Base-by-base conservation (phyloP, 1,140 invertebrate species). In the Tetranychus cinnabarinus region DNA sequence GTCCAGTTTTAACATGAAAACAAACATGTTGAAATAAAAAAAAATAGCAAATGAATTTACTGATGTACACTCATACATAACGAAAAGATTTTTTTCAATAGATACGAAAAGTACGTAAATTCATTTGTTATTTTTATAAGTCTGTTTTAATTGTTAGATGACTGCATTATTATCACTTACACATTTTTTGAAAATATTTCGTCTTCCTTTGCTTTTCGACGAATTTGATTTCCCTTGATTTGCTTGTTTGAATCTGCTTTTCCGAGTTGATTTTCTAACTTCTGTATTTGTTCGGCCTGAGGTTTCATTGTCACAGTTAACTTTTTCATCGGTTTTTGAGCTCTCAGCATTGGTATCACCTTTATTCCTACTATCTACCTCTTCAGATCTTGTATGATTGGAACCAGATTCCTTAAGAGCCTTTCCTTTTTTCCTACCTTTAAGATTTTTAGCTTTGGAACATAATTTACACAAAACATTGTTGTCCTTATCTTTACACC, bases 161-260 rank as follows among this genome's bases (percentile, higher is more conserved):
- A n/a, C 46, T 47, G 46, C 2, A 47, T 8, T 12, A 47, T n/a
- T 15, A 47, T 3, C 50, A 68, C 70, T 66, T 70, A 79, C 78
- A 67, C 78, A 80, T 69, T 83, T 82, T 69, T 88, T 88, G 68
- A 87, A 87, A 56, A 88, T 79, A 35, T 81, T 78, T 65, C 86
- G 73, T 12, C 86, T 76, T 42, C 82, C 84, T 70, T 83, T 79
- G 12, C 83, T 80, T 66, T 83, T 83, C 35, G 34, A 13, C 10
- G 33, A 39, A 39, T 64, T 31, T 31, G 15, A 42, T 59, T 37
- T 52, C 31, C 31, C 37, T 62, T 47, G 46, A 37, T 31, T 23
- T 47, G 39, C 56, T 56, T 36, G 36, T 34, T 58, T 10, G 12
- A 37, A 63, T 55, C 47, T 59, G 55, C 37, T 61, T 1, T 23